Evolutionary conservation across 2,888 invertebrate species (phyloP).

Genomic region (Onthophagus sagittarius): DNA sequence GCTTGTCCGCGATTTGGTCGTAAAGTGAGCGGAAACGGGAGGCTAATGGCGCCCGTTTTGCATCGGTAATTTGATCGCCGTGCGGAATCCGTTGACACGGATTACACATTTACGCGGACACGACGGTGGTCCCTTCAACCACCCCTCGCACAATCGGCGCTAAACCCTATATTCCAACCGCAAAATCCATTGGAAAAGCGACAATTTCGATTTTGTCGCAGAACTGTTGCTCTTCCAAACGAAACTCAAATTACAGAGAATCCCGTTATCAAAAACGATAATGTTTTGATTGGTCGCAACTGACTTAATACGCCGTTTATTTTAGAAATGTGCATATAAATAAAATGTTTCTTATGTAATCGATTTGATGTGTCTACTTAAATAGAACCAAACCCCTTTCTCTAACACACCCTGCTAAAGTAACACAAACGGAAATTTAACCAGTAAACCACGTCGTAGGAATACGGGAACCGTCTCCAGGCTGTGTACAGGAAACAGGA

Average conservation of each 20-base stretch:
- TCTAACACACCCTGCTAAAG: background rate
- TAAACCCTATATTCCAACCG: background rate
- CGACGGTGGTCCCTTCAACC: background rate
- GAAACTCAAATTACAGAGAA: background rate
- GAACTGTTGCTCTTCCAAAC: background rate
- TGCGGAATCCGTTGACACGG: background rate
- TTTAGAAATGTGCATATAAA: no score
- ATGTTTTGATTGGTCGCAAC: background rate
- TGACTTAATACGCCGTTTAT: background rate
- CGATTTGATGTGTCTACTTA: background rate
- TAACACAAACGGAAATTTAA: background rate
- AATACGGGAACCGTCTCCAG: background rate
- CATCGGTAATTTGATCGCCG: background rate
- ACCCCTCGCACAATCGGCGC: background rate
- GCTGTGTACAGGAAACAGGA: constrained; percentile 20
- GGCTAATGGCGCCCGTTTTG: background rate
- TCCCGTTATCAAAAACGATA: background rate
- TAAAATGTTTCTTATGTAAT: background rate
- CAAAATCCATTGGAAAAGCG: background rate
- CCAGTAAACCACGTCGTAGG: background rate
- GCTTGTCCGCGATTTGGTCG: background rate
- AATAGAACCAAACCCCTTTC: background rate
- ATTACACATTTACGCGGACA: background rate
- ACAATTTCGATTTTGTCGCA: background rate
- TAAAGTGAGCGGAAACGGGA: background rate